A percentile compares a stretch with the other conserved stretches of the same genome.
Conservation (phyloP, 2,113 vertebrate species). For the Ptyas mucosa region DNA sequence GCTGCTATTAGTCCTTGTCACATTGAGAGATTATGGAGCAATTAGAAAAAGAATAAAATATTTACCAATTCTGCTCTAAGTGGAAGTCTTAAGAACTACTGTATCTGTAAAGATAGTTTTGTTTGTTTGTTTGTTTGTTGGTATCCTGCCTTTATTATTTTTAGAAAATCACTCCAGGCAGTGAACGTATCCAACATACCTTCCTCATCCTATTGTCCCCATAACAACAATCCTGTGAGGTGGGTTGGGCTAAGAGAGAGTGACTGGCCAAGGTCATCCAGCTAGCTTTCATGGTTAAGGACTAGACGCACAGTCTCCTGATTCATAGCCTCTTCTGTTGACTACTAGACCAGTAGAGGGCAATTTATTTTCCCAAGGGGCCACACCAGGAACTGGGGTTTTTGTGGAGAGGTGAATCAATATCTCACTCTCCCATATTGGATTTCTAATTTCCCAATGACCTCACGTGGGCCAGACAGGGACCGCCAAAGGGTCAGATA, state of each 20-base stretch:
- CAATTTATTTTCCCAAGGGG: too few species aligned
- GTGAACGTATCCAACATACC: neutral
- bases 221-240: neutral
- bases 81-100: neutral
- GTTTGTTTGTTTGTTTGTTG: neutral
- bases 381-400: too few species aligned
- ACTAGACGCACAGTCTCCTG: neutral
- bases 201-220: neutral
- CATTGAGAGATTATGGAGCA: neutral
- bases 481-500: too few species aligned
- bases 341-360: too few species aligned
- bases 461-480: too few species aligned
- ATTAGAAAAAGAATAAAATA: neutral
- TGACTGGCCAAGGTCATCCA: neutral
- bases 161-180: neutral
- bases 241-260: neutral
- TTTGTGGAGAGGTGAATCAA: too few species aligned
- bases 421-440: too few species aligned
- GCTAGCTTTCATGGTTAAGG: neutral
- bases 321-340: neutral
- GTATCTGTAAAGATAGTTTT: neutral
- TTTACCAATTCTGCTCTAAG: neutral
- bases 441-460: too few species aligned
- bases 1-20: conserved; percentile 6
- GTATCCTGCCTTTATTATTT: neutral